Conservation (phyloP, 2,888 invertebrate genomes). For the Endomychus coccineus region DNA sequence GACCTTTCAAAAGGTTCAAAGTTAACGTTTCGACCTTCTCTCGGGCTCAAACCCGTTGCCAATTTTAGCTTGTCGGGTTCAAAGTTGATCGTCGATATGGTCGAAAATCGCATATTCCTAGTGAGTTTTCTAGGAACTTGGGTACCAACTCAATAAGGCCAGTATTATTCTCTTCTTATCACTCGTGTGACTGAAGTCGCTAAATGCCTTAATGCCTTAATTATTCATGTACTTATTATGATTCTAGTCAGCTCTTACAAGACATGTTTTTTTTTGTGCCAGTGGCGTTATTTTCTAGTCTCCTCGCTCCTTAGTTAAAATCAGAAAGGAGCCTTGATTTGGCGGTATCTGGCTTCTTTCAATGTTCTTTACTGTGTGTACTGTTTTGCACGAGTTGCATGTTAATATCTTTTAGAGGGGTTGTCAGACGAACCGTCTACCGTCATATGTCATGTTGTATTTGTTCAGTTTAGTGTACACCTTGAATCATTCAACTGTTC, state of each 20-base stretch:
- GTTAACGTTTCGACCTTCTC: no score
- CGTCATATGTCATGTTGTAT: slow-evolving; percentile 1
- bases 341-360: neutral
- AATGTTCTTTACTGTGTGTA: slow-evolving; percentile 18
- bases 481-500: no score
- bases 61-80: no score
- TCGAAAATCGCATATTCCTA: no score
- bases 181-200: no score
- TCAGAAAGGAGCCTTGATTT: neutral
- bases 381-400: slow-evolving; percentile 39
- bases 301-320: slow-evolving; percentile 23
- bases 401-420: slow-evolving; percentile 20
- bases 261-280: slow-evolving; percentile 30
- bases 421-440: slow-evolving; percentile 2
- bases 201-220: slow-evolving; percentile 43
- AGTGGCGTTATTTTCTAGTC: slow-evolving; percentile 36
- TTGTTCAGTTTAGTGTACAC: no score
- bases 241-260: slow-evolving; percentile 40
- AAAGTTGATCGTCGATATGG: no score
- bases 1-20: no score
- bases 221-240: slow-evolving; percentile 29
- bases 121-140: no score
- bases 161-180: no score
- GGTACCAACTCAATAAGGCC: no score
- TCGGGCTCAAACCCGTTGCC: no score